A percentile compares a stretch with the other conserved stretches of the same genome.
These are phyloP conservation scores for Lithophane leautieri DNA, from an alignment of 2,888 invertebrate genomes.

Conservation along the genomic window DNA sequence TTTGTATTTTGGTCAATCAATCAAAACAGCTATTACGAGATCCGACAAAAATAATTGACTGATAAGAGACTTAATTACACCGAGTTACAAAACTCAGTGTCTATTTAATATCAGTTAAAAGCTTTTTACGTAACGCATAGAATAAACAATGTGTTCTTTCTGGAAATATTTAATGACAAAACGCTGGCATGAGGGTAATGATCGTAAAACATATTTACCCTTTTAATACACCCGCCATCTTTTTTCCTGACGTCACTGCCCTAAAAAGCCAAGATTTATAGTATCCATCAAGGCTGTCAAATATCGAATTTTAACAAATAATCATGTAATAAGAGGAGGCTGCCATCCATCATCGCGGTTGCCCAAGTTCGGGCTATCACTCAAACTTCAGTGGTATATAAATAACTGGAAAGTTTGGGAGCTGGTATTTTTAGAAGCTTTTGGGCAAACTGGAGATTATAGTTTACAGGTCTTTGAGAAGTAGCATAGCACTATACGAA, in stretches of 20 bases:
- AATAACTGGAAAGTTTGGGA: constrained; percentile 18
- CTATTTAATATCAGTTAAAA: neutral
- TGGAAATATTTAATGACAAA: constrained; percentile 6
- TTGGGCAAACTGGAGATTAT: neutral
- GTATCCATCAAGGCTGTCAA: constrained; percentile 58
- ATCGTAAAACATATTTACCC: constrained; percentile 39
- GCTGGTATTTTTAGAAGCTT: constrained; percentile 8
- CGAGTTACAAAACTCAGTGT: neutral
- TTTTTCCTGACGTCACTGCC: constrained; percentile 42
- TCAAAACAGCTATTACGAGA: neutral
- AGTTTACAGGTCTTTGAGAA: neutral
- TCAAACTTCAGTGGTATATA: constrained; percentile 49
- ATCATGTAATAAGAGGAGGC: constrained; percentile 48
- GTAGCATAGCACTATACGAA: neutral
- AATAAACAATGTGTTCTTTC: neutral
- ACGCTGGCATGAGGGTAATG: constrained; percentile 13
- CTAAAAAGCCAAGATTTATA: constrained; percentile 56
- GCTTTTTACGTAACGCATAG: neutral
- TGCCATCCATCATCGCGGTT: constrained; percentile 51
- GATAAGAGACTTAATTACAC: constrained; percentile 17
- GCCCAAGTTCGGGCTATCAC: constrained; percentile 45
- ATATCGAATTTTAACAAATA: constrained; percentile 66
- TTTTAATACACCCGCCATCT: constrained; percentile 39
- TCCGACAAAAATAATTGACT: constrained; percentile 6
- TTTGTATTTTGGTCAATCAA: constrained; percentile 2